A percentile compares a stretch with the other conserved stretches of the same genome.
These are phyloP conservation scores for Sebastes oblongus DNA, from an alignment of 2,797 vertebrate genomes.

Conservation along the genomic window DNA sequence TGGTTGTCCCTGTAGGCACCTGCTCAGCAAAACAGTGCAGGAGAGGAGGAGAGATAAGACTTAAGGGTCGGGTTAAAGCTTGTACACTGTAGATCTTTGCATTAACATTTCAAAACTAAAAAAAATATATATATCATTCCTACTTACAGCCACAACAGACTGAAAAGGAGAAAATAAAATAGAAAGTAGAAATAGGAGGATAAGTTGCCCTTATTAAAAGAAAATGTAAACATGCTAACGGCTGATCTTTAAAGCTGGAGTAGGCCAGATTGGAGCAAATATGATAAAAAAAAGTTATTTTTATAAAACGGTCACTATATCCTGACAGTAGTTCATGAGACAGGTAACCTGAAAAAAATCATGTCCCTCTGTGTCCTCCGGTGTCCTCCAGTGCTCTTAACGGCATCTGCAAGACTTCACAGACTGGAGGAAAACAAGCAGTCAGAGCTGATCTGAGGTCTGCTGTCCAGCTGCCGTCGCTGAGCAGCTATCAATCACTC, in stretches of 20 bases:
- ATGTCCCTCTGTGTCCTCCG: too few species aligned
- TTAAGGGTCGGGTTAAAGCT: neutral
- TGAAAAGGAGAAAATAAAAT: constrained; percentile 11
- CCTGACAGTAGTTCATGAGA: too few species aligned
- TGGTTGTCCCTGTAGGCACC: constrained; percentile 41
- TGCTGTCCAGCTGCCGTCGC: too few species aligned
- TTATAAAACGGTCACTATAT: too few species aligned
- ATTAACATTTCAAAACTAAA: neutral
- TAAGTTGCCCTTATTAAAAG: constrained; percentile 35
- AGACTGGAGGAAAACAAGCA: too few species aligned
- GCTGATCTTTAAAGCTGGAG: constrained; percentile 23
- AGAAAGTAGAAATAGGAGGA: constrained; percentile 3
- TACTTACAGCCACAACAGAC: neutral
- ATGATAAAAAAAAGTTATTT: too few species aligned
- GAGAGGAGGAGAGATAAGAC: neutral
- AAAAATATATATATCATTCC: neutral
- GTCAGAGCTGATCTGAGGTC: too few species aligned
- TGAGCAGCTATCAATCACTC: too few species aligned
- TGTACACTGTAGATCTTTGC: neutral
- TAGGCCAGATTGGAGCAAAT: too few species aligned
- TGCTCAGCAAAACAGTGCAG: constrained; percentile 19
- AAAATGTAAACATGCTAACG: constrained; percentile 31
- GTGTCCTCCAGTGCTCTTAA: too few species aligned
- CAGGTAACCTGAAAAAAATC: too few species aligned
- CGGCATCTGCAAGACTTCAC: too few species aligned